These are phyloP conservation scores for Erpobdella octoculata DNA, from an alignment of 2,888 invertebrate genomes.

Conservation along the genomic window DNA sequence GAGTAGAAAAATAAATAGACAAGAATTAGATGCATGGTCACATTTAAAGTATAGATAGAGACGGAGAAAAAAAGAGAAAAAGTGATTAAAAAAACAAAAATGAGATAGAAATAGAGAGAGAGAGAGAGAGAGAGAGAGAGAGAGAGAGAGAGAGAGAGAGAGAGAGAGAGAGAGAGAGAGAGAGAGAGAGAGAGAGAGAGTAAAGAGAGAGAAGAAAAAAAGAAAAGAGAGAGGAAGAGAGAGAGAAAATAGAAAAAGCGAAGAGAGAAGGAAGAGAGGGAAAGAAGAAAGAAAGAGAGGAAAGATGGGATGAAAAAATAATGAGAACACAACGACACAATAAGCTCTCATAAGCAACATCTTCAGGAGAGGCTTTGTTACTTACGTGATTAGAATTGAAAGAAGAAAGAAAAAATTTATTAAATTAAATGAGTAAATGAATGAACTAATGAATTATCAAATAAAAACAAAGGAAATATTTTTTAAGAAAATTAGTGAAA, in stretches of 20 bases:
- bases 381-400: too few relatives aligned
- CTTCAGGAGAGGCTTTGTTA: too few relatives aligned
- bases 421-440: not conserved
- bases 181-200: too few relatives aligned
- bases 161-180: not conserved
- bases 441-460: not conserved
- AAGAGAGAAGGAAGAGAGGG: not conserved
- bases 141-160: not conserved
- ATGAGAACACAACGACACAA: not conserved
- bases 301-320: not conserved
- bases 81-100: not conserved
- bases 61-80: not conserved
- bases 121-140: not conserved
- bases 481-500: too few relatives aligned
- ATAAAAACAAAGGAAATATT: too few relatives aligned
- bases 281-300: not conserved
- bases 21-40: not conserved
- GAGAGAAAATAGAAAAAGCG: too few relatives aligned
- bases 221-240: not conserved
- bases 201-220: too few relatives aligned
- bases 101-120: not conserved
- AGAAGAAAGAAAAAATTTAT: too few relatives aligned
- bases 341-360: too few relatives aligned
- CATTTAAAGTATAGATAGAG: not conserved
- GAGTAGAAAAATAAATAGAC: not conserved